Evolutionary conservation across 2,797 vertebrate species (phyloP), one percentile per base, ranked within the genome.

Genomic region (Champsocephalus gunnari): DNA sequence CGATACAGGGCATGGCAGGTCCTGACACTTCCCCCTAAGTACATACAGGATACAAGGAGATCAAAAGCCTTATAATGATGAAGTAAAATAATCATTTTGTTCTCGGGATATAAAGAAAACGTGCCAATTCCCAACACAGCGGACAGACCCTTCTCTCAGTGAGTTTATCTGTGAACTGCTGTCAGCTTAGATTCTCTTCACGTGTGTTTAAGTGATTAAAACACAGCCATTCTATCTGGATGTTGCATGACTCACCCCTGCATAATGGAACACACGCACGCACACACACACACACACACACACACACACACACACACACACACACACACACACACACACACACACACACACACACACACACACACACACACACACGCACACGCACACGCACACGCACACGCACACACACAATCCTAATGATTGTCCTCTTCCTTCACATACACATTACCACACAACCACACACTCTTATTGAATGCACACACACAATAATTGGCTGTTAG

Each of bases 401-500:
- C 66, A 56, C 66, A 45, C 58, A 55, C 9, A 8, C 63, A 56
- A 21, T 21, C 12, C 45, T 47, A 66, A 67, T 32, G 51, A 62
- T 32, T 44, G 57, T 50, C 11, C 17, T 62, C 44, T 5, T 12
- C 13, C 32, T 44, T 2, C 63, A 16, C 62, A 12, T n/a, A 17
- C 28, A 28, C 66, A n/a, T 17, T 21, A 66, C 32, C 19, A 63
- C 55, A 55, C 58, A 63, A 4, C 28, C 73, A 66, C 75, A 65
- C 54, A 54, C 9, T 10, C 13, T 11, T 10, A 24, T 19, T 24
- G 14, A 48, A 24, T 16, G 50, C 50, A 56, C 59, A 51, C 55
- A 70, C 68, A 58, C 64, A 51, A 21, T 82, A 68, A 84, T 73
- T 82, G 74, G 53, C 73, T 73, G 61, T 79, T 76, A 83, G 65